A percentile compares a stretch with the other conserved stretches of the same genome.
phyloP scores from a whole-genome alignment of 2,113 vertebrate genomes.

The Scopus umbretta region DNA sequence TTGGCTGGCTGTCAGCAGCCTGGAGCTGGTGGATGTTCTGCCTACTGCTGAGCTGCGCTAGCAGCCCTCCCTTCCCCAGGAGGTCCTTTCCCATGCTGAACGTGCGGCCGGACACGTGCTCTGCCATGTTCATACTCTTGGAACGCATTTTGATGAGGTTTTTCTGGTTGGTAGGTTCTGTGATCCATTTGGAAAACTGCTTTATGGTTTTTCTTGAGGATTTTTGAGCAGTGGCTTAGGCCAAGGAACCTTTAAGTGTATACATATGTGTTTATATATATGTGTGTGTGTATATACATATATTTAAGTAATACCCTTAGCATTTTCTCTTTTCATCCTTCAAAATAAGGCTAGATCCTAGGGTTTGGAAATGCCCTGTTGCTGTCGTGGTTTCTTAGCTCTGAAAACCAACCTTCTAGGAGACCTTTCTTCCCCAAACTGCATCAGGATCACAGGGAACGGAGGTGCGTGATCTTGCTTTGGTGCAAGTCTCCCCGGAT shows the following conservation, averaged over 20 bases:
- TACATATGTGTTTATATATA: too few relatives aligned
- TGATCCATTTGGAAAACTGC: background rate
- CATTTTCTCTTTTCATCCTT: background rate
- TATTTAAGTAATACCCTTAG: background rate
- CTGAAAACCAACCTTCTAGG: background rate
- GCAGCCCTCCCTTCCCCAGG: background rate
- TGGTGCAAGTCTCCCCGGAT: too few relatives aligned
- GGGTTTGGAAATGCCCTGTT: background rate
- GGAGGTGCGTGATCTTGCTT: background rate
- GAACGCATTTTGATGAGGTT: fast-evolving
- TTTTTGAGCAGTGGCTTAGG: background rate
- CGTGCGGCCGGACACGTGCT: background rate
- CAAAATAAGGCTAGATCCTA: background rate
- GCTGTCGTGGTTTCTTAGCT: background rate
- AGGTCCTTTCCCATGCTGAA: background rate
- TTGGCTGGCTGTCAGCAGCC: background rate
- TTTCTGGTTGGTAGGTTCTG: background rate
- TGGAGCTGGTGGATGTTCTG: background rate
- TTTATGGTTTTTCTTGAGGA: background rate
- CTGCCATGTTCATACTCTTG: background rate
- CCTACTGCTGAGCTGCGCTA: background rate
- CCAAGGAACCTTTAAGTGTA: background rate
- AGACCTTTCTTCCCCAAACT: background rate
- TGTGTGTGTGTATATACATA: fast-evolving
- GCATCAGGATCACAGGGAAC: background rate